Evolutionary conservation across 2,797 vertebrate genomes (phyloP).

Genomic region (Manis crassicaudata): DNA sequence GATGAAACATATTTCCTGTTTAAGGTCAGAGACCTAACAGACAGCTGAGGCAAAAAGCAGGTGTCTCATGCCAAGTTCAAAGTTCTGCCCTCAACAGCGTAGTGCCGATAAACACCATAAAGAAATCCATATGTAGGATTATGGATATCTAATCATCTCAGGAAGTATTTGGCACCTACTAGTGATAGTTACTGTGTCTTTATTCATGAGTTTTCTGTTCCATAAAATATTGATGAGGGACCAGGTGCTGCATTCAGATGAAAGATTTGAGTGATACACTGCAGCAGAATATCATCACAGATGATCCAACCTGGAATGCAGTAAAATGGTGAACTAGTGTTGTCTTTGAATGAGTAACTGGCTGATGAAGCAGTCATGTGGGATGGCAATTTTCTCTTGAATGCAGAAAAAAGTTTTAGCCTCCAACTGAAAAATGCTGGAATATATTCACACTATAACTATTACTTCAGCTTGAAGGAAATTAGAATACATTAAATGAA

Average conservation of each 20-base stretch:
- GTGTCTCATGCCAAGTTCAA: background rate
- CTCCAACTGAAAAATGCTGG: background rate
- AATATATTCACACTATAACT: background rate
- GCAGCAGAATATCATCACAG: background rate
- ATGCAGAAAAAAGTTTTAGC: background rate
- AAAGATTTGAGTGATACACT: background rate
- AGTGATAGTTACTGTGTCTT: background rate
- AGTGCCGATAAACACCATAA: background rate
- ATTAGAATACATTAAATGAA: slow-evolving; percentile 31
- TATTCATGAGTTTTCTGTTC: slow-evolving; percentile 47
- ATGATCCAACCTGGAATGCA: slow-evolving; percentile 13
- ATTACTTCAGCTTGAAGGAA: background rate
- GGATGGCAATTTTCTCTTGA: slow-evolving; percentile 4
- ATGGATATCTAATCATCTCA: background rate
- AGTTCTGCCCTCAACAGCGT: background rate
- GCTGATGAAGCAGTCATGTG: background rate
- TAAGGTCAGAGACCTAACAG: background rate
- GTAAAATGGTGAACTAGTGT: background rate
- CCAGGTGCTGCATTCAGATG: slow-evolving; percentile 57
- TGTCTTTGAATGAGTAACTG: background rate
- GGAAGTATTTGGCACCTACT: background rate
- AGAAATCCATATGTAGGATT: background rate
- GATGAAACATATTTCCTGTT: background rate
- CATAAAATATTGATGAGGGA: slow-evolving; percentile 68
- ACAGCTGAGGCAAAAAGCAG: background rate